Base-by-base conservation (phyloP, 2,797 vertebrate species). In the Avahi laniger region DNA sequence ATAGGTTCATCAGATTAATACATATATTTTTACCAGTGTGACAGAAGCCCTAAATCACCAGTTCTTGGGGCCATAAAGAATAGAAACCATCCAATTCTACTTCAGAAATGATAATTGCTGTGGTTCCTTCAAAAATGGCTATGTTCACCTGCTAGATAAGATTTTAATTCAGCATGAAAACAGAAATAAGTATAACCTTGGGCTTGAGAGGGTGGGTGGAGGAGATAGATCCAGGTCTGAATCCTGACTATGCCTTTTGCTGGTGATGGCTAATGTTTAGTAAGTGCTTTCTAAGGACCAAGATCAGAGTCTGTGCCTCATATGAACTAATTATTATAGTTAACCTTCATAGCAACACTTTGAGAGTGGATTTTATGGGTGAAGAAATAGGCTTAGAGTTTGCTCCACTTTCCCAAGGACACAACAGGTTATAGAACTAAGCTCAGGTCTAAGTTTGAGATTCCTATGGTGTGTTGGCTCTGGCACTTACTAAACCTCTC, bases 81-180 rank as follows among this genome's bases (percentile, higher is more conserved):
- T 8, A 94, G 24, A 89, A 83, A 54, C 1, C 22, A 87, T 24
- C 28, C 7, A 59, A 61, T 48, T 78, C 22, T 14, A 72, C 26
- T 67, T 81, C 18, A 84, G n/a, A 95, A 89, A 46, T 86, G 9
- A 30, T 38, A 10, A 46, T 76, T 89, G 13, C 18, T 85, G 0
- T 86, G 30, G 41, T 69, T 57, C 28, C 46, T 78, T 81, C 18
- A 70, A 70, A 81, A 91, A 85, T 33, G 84, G 52, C 30, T 30
- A 87, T 57, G 87, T 13, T 50, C 24, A 57, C n/a, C 61, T 87
- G 26, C 35, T 46, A 57, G 59, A 1, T 83, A 61, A 76, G n/a
- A 89, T 91, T 89, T 76, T 72, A 80, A 96, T 82, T 92, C 28
- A 83, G 35, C 63, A n/a, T 48, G 14, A 75, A 88, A 87, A 87